Conservation (phyloP, 2,888 invertebrate species). For the Geotrupes spiniger region DNA sequence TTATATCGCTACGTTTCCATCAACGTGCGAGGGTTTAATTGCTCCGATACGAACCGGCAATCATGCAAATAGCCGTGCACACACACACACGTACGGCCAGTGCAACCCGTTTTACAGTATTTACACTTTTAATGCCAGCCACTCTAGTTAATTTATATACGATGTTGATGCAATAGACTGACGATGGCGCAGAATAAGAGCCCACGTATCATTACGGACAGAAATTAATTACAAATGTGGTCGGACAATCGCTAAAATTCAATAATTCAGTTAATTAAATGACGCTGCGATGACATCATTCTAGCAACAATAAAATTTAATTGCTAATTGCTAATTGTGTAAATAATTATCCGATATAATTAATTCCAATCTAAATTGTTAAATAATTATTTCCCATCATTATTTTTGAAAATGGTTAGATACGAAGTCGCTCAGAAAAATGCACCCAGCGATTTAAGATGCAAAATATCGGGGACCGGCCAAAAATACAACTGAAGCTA, state of each 20-base stretch:
- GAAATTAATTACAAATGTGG: too few species aligned
- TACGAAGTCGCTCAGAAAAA: too few species aligned
- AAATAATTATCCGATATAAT: neutral
- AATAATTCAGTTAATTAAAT: neutral
- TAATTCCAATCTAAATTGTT: neutral
- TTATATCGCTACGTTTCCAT: constrained; percentile 14
- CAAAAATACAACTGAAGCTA: too few species aligned
- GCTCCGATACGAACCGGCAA: constrained; percentile 11
- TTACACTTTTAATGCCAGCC: neutral
- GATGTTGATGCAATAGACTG: too few species aligned
- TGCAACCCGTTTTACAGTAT: constrained; percentile 2
- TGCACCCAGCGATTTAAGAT: too few species aligned
- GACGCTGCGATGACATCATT: neutral
- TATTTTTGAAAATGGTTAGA: too few species aligned
- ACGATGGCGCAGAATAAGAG: too few species aligned
- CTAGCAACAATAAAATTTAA: neutral
- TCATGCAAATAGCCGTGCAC: constrained; percentile 11
- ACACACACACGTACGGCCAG: neutral
- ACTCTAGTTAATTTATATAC: too few species aligned
- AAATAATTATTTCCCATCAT: too few species aligned
- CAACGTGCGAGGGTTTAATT: constrained; percentile 18
- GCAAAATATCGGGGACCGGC: too few species aligned
- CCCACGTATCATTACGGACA: too few species aligned
- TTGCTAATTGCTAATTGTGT: neutral
- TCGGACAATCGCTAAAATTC: too few species aligned